Evolutionary conservation across 2,797 vertebrate genomes (phyloP).

Genomic region (Ctenopoma multispine): DNA sequence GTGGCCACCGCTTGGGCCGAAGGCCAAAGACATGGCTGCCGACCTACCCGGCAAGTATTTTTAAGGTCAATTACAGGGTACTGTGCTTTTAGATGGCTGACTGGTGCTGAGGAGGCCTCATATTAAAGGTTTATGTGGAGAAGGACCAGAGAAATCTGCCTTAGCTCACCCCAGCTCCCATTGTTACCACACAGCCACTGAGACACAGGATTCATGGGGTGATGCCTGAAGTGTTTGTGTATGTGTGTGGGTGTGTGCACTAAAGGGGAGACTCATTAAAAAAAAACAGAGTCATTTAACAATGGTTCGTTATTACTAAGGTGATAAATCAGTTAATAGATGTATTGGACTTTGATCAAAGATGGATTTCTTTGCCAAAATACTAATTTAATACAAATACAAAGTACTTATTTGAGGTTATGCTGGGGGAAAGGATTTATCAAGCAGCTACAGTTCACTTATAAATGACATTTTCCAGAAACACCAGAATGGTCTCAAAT

Average conservation of each 20-base stretch:
- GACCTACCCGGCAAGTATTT: constrained; percentile 89
- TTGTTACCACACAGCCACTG: constrained; percentile 83
- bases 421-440: not conserved
- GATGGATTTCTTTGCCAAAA: not conserved
- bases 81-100: constrained; percentile 85
- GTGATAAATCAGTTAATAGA: not conserved
- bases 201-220: constrained; percentile 61
- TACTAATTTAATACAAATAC: too few relatives aligned
- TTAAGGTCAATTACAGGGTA: constrained; percentile 92
- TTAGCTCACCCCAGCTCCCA: constrained; percentile 78
- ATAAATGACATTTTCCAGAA: not conserved
- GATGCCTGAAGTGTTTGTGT: constrained; percentile 19
- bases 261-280: constrained; percentile 6
- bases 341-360: not conserved
- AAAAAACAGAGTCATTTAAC: not conserved
- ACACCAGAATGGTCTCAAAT: constrained; percentile 23
- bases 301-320: not conserved
- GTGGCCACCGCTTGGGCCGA: constrained; percentile 81
- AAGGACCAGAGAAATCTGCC: constrained; percentile 80
- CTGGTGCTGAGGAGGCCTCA: constrained; percentile 84
- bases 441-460: constrained; percentile 9
- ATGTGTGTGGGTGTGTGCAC: constrained; percentile 3
- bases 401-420: too few relatives aligned
- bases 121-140: constrained; percentile 89
- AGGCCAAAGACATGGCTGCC: constrained; percentile 87